These are phyloP conservation scores for Phyllostomus discolor DNA, from an alignment of 2,113 vertebrate genomes.

Conservation along the genomic window DNA sequence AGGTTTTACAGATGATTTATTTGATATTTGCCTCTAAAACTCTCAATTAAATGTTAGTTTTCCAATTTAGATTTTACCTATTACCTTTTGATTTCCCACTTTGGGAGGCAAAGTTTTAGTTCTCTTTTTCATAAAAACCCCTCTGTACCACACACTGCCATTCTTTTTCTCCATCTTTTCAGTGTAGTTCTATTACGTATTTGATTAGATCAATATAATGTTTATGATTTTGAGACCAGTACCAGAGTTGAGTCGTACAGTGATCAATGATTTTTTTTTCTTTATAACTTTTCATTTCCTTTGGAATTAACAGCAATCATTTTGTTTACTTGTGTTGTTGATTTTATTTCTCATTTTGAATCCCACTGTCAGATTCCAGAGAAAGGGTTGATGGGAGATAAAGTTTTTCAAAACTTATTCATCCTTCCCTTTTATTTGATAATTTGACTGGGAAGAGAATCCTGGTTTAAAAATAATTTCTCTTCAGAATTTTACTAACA, in stretches of 20 bases:
- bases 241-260: not conserved
- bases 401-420: not conserved
- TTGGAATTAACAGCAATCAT: not conserved
- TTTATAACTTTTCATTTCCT: not conserved
- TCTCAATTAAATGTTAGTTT: not conserved
- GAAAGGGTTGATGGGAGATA: not conserved
- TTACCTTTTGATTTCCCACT: not conserved
- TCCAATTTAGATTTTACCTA: not conserved
- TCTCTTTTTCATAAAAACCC: not conserved
- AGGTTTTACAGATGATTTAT: not conserved
- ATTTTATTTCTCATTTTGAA: constrained; percentile 4
- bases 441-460: constrained; percentile 1
- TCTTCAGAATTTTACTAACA: not conserved
- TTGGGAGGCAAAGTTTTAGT: not conserved
- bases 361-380: not conserved
- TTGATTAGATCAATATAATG: not conserved
- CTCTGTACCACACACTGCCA: not conserved
- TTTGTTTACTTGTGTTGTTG: not conserved
- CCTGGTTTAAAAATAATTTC: not conserved
- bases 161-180: not conserved
- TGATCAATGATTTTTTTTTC: not conserved
- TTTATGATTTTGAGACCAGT: not conserved
- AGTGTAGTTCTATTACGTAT: not conserved
- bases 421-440: not conserved
- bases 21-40: not conserved